These are phyloP conservation scores for Amitus sp. DNA, from an alignment of 2,888 invertebrate genomes.

Conservation along the genomic window DNA sequence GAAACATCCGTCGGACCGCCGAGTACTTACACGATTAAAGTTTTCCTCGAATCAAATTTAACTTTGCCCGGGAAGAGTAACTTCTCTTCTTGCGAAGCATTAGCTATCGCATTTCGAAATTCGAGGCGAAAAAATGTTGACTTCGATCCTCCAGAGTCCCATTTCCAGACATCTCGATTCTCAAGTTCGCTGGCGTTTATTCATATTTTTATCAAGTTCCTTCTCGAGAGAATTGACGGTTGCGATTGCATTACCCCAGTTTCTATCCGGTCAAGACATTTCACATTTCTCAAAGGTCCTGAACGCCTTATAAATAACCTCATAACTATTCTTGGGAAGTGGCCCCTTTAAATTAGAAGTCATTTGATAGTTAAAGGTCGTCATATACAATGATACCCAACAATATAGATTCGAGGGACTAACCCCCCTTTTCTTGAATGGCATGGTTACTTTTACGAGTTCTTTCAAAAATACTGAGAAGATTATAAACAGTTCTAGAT, in stretches of 20 bases:
- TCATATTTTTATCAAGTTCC: not conserved
- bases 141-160: not conserved
- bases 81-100: constrained; percentile 52
- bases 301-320: no score
- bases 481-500: not conserved
- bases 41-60: constrained; percentile 60
- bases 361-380: no score
- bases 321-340: no score
- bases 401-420: no score
- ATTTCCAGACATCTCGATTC: not conserved
- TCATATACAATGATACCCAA: no score
- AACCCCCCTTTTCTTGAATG: no score
- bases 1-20: constrained; percentile 45
- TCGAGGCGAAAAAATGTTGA: not conserved
- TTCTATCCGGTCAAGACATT: no score
- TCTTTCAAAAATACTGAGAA: not conserved
- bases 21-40: constrained; percentile 59
- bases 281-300: no score
- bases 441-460: no score
- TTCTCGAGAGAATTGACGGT: not conserved
- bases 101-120: constrained; percentile 20
- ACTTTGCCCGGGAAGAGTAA: constrained; percentile 55
- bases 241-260: no score
- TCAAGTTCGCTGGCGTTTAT: no score
- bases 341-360: no score